These are phyloP conservation scores for Stomatorhinus walkeri DNA, from an alignment of 2,797 vertebrate species.

Conservation along the genomic window DNA sequence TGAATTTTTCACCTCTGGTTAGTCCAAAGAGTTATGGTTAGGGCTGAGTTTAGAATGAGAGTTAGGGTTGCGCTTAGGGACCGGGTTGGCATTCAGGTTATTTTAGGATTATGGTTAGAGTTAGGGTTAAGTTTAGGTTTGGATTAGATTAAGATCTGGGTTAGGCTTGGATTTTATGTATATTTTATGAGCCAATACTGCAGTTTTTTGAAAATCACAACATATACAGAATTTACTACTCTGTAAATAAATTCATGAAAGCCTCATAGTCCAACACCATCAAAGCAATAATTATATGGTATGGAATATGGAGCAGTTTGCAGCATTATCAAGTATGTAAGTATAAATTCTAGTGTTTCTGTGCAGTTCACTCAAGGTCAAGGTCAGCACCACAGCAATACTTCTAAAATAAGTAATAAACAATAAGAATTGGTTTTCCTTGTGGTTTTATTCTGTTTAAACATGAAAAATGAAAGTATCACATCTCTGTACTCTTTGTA, in stretches of 20 bases:
- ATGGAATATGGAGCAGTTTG: not conserved
- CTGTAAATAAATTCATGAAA: not conserved
- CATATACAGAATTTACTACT: not conserved
- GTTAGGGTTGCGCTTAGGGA: not conserved
- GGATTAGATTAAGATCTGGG: not conserved
- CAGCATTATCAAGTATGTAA: not conserved
- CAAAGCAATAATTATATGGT: not conserved
- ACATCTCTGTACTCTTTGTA: not conserved
- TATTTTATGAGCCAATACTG: not conserved
- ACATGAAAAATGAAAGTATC: not conserved
- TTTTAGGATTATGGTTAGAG: not conserved
- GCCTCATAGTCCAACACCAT: not conserved
- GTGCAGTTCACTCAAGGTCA: slow-evolving; percentile 60
- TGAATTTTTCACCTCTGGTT: too few species aligned
- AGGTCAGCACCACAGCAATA: not conserved
- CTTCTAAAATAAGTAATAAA: not conserved
- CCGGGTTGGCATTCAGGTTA: too few species aligned
- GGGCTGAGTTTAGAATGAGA: not conserved
- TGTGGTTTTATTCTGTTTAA: not conserved
- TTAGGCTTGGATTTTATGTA: not conserved
- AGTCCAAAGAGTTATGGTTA: not conserved
- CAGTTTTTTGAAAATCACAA: not conserved
- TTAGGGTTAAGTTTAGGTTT: not conserved
- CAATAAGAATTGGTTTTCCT: not conserved
- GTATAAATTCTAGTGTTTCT: not conserved